A percentile compares a stretch with the other conserved stretches of the same genome.
Evolutionary conservation across 2,888 invertebrate species (phyloP).

Genomic region (Scaptomyza cyrtandrae): DNA sequence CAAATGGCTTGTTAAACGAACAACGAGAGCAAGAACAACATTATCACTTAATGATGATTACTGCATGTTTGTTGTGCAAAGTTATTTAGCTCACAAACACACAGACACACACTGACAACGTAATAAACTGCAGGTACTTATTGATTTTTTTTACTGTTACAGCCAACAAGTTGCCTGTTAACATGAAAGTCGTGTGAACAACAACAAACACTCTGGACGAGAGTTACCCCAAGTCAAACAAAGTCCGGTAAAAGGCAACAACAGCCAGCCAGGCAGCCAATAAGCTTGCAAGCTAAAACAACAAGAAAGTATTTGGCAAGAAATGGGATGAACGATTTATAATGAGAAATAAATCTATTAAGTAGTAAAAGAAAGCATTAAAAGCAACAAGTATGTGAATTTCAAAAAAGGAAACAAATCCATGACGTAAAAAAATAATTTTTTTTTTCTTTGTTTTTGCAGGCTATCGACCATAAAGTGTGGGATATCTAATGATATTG

Average conservation of each 20-base stretch:
- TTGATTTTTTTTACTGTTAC: conserved; percentile 72
- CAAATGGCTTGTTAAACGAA: conserved; percentile 66
- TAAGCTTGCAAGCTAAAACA: conserved; percentile 14
- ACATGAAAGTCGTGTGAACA: conserved; percentile 77
- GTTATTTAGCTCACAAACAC: conserved; percentile 66
- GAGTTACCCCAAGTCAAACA: conserved; percentile 17
- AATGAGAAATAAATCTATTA: conserved; percentile 46
- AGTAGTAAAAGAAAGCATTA: conserved; percentile 10
- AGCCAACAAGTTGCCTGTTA: conserved; percentile 65
- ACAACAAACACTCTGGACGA: conserved; percentile 44
- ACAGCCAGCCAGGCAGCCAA: not conserved
- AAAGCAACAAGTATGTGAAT: conserved; percentile 8
- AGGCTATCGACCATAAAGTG: not conserved
- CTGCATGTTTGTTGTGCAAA: conserved; percentile 66
- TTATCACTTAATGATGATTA: conserved; percentile 66
- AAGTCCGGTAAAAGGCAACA: conserved; percentile 55
- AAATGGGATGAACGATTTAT: conserved; percentile 46
- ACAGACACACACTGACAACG: conserved; percentile 40
- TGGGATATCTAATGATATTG: conserved; percentile 1
- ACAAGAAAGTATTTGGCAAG: conserved; percentile 48
- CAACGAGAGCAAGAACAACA: conserved; percentile 29
- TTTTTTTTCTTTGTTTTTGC: conserved; percentile 1
- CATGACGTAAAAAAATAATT: not conserved
- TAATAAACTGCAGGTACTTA: conserved; percentile 76
- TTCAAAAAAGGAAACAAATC: conserved; percentile 28